These are phyloP conservation scores for Blastobasis lacticolella DNA, from an alignment of 2,888 invertebrate species.

Conservation along the genomic window DNA sequence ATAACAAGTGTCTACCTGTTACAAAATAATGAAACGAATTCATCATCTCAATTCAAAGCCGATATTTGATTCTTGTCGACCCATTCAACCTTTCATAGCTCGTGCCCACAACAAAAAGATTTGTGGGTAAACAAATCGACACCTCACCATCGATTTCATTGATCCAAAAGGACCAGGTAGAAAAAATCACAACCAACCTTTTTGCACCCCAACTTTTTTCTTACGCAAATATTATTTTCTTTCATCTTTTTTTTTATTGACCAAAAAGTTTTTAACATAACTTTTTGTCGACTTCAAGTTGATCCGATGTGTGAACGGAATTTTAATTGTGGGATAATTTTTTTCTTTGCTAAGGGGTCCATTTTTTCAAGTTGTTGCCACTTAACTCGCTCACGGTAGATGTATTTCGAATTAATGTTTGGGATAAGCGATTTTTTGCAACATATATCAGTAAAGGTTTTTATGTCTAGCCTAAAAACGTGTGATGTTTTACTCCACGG, in stretches of 20 bases:
- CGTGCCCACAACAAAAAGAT: slow-evolving; percentile 4
- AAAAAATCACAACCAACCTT: not conserved
- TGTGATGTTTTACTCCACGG: slow-evolving; percentile 21
- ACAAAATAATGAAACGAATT: too few species aligned
- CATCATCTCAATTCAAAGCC: too few species aligned
- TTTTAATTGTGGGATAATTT: slow-evolving; percentile 32
- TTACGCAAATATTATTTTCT: slow-evolving; percentile 16
- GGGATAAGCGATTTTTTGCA: slow-evolving; percentile 27
- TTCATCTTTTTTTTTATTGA: slow-evolving; percentile 18
- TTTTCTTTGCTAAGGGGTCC: slow-evolving; percentile 22
- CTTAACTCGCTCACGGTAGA: slow-evolving; percentile 45
- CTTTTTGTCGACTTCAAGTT: slow-evolving; percentile 24
- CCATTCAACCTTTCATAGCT: not conserved
- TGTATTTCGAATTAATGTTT: slow-evolving; percentile 39
- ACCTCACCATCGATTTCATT: slow-evolving; percentile 12
- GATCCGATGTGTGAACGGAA: slow-evolving; percentile 43
- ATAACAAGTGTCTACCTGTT: too few species aligned
- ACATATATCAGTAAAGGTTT: slow-evolving; percentile 6
- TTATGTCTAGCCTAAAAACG: slow-evolving; percentile 27
- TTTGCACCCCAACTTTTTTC: slow-evolving; percentile 8
- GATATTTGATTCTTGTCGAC: too few species aligned
- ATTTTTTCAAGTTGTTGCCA: slow-evolving; percentile 32
- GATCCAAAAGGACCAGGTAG: slow-evolving; percentile 11
- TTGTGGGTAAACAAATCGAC: slow-evolving; percentile 7
- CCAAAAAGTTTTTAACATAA: slow-evolving; percentile 19